Conservation (phyloP, 2,797 vertebrate species). For the Hydrolagus colliei region DNA sequence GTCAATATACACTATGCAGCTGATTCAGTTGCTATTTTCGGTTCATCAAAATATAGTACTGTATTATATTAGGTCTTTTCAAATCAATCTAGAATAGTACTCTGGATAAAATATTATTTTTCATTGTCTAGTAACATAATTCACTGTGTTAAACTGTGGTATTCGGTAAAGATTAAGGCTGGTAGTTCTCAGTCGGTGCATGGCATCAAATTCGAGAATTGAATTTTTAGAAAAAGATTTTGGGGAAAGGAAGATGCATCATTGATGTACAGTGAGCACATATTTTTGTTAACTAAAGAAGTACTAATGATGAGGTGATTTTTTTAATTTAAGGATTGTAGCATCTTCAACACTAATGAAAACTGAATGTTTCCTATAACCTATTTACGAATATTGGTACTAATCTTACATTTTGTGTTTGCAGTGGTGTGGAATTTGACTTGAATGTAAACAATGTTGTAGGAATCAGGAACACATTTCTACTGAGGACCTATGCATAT, state of each 20-base stretch:
- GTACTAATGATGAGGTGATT: slow-evolving; percentile 3
- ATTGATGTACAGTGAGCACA: no score
- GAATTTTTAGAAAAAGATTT: no score
- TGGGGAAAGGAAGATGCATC: no score
- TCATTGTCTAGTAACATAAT: no score
- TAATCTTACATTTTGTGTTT: slow-evolving; percentile 25
- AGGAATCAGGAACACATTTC: slow-evolving; percentile 96
- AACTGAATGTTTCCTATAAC: slow-evolving; percentile 33
- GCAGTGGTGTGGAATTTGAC: slow-evolving; percentile 86
- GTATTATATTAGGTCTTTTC: neutral
- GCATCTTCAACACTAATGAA: neutral
- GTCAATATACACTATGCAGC: neutral
- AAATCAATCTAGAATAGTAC: neutral
- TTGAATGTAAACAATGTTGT: slow-evolving; percentile 95
- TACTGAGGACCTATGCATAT: slow-evolving; percentile 82
- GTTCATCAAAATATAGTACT: neutral
- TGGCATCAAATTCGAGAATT: no score
- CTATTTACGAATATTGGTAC: neutral
- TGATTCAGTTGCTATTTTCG: neutral
- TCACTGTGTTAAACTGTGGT: no score
- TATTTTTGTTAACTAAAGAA: no score
- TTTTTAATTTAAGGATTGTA: neutral
- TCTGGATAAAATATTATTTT: neutral
- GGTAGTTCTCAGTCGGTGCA: no score
- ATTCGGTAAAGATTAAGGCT: no score